Evolutionary conservation across 2,797 vertebrate species (phyloP), one percentile per base, ranked within the genome.

Genomic region (Galago senegalensis): DNA sequence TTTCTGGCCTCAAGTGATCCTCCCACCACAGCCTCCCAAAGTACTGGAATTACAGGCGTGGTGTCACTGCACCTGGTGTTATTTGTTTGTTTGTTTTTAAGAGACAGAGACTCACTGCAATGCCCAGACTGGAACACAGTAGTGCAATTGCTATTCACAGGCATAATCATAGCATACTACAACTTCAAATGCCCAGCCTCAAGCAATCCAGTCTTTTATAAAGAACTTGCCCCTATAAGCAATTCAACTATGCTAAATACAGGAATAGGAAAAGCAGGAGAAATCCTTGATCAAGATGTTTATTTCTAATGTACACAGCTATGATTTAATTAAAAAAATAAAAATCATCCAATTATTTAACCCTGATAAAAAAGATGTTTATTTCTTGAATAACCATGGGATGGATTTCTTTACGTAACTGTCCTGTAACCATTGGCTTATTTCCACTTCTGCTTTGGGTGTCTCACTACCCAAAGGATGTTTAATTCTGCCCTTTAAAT

Each of bases 151-250:
- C 25, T 80, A 5, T 80, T 58, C 53, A 56, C 2, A 23, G 77
- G 23, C 49, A 23, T 34, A 31, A 79, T 56, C 49, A 23, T 34
- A 13, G 49, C 31, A 4, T 12, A 34, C n/a, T 80, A 58, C 20
- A 25, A n/a, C 53, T 34, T 80, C 31, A 1, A 80, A 80, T 8
- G 8, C n/a, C 53, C 23, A 7, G 12, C n/a, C 53, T 80, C 21
- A 58, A 58, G 53, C 58, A 21, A 58, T 34, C 76, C 77, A 37
- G 80, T 95, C n/a, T 93, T 94, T 86, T 81, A 53, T 95, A 82
- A 95, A 93, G 89, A 87, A 91, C 60, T 73, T 92, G 56, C 82
- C 75, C n/a, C 69, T 34, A 31, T 79, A 40, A 70, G 81, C 40
- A 94, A 37, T 86, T 84, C 76, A 53, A 16, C 65, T 94, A 11